phyloP scores from a whole-genome alignment of 2,888 invertebrate species.

The Clitarchus hookeri region DNA sequence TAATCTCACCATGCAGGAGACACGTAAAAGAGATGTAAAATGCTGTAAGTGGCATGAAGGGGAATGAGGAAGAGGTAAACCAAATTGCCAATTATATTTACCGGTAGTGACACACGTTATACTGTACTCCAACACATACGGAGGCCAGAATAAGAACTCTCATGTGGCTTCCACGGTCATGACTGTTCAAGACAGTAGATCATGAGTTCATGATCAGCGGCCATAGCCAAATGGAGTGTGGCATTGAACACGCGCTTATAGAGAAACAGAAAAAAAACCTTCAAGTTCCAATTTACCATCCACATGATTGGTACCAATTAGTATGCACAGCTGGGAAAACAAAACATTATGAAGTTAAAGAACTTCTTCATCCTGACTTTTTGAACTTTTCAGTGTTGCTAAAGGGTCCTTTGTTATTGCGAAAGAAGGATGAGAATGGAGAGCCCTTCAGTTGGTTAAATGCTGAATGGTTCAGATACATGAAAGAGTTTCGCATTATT shows the following conservation, averaged over 20 bases:
- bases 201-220: neutral
- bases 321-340: slow-evolving; percentile 12
- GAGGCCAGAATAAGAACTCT: too few relatives aligned
- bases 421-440: slow-evolving; percentile 26
- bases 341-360: slow-evolving; percentile 11
- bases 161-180: too few relatives aligned
- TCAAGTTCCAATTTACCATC: neutral
- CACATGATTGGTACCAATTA: neutral
- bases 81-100: neutral
- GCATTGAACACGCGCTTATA: neutral
- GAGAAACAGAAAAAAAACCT: neutral
- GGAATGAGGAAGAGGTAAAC: neutral
- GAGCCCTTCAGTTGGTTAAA: slow-evolving; percentile 24
- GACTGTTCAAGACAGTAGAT: neutral
- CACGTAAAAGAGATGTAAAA: neutral
- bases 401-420: slow-evolving; percentile 4
- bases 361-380: slow-evolving; percentile 24
- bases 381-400: slow-evolving; percentile 25
- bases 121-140: neutral
- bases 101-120: neutral
- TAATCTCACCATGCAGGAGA: neutral
- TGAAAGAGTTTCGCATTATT: slow-evolving; percentile 22
- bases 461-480: slow-evolving; percentile 26
- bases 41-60: neutral
- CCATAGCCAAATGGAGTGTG: neutral